Evolutionary conservation across 2,888 invertebrate species (phyloP).

Genomic region (Athalia cordata): DNA sequence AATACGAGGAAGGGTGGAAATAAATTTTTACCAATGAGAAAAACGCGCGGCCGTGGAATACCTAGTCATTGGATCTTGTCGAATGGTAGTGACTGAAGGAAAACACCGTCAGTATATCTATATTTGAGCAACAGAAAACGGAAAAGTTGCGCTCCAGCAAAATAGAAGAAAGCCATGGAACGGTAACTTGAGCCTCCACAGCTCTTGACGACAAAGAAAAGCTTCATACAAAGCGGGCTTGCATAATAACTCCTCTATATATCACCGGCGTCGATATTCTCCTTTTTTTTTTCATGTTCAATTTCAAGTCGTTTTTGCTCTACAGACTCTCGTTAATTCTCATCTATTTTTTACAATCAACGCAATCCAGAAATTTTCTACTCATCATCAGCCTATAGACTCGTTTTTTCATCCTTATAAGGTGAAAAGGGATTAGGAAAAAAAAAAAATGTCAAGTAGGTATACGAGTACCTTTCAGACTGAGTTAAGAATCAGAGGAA

Average conservation of each 20-base stretch:
- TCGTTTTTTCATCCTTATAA: neutral
- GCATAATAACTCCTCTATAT: neutral
- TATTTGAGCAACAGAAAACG: neutral
- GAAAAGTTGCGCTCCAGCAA: neutral
- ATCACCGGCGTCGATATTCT: neutral
- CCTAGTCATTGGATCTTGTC: neutral
- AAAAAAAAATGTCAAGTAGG: neutral
- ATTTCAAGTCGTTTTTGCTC: no score
- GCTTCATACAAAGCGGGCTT: neutral
- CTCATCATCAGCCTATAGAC: neutral
- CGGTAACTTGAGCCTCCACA: slow-evolving; percentile 3
- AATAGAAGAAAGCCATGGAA: no score
- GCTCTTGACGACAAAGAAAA: slow-evolving; percentile 1
- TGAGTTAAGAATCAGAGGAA: neutral
- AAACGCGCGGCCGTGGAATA: no score
- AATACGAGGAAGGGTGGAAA: no score
- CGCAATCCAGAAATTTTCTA: neutral
- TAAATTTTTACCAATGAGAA: no score
- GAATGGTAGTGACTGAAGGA: neutral
- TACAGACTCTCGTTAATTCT: no score
- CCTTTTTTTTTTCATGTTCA: neutral
- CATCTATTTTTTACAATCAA: no score
- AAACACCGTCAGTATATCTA: no score
- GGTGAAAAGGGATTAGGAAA: no score
- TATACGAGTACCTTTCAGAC: neutral